Evolutionary conservation across 2,113 vertebrate genomes (phyloP), one percentile per base, ranked within the genome.

Genomic region (Sylvietta virens): DNA sequence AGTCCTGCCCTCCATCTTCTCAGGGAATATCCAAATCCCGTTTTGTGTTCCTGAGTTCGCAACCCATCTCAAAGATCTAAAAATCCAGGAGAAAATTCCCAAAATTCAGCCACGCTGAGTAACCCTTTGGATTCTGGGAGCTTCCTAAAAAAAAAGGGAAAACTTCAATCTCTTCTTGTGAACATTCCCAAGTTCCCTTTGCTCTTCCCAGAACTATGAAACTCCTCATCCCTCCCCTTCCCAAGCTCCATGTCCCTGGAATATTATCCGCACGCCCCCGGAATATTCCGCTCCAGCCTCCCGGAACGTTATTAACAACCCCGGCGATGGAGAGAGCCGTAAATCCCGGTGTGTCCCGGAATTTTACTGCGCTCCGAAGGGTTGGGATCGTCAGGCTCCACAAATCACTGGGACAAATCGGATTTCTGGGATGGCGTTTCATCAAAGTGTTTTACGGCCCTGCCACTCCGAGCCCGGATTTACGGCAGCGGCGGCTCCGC

Each of bases 391-490:
- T 94, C 95, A 95, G 88, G 78, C 86, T 58, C 95, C 91, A 95
- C 96, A 97, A 96, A 97, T 96, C 96, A 95, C 10, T 42, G 37
- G 56, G 16, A 89, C 61, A 60, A 96, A 95, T 92, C 93, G 73
- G 91, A 86, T 92, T 89, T 90, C 94, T 91, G 66, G 57, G 93
- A 91, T 73, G 95, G 97, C 90, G 51, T 95, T 96, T 74, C 96
- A 95, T 97, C 97, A 96, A 95, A 89, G 81, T 97, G 39, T 61
- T 97, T 97, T 97, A 97, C 2, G 83, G 33, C 94, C 72, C 88
- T 94, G 97, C 90, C 95, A 48, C 61, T 65, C 86, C 11, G 40
- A 24, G 86, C 23, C 17, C 3, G 89, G 92, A 97, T 97, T 97
- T 97, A 97, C 86, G 58, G 90, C 93, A 20, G 87, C 42, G 27